Percentiles rank a stretch among this genome's conserved stretches.
Evolutionary conservation across 2,888 invertebrate genomes (phyloP).

Genomic region (Sinhomidia bicolor): DNA sequence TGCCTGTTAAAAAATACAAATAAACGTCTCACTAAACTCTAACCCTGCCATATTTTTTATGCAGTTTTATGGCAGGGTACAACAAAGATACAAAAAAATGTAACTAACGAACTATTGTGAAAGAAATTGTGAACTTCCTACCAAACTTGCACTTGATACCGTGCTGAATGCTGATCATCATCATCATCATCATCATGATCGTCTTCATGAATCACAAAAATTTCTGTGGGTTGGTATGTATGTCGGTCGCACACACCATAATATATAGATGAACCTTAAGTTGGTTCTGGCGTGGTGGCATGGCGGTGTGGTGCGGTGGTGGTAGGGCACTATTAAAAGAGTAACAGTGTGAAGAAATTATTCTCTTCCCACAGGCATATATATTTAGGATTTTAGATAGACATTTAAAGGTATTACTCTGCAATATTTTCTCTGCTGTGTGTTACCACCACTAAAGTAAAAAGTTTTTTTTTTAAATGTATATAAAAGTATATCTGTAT

Average conservation of each 20-base stretch:
- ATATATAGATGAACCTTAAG: background rate
- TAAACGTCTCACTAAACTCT: too few relatives aligned
- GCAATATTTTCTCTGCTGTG: constrained; percentile 61
- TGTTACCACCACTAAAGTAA: background rate
- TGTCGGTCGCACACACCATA: constrained; percentile 52
- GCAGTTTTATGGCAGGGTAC: background rate
- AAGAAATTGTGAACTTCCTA: constrained; percentile 44
- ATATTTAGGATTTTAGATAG: too few relatives aligned
- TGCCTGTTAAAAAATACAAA: too few relatives aligned
- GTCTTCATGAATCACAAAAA: constrained; percentile 42
- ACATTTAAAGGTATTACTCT: too few relatives aligned
- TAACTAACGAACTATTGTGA: too few relatives aligned
- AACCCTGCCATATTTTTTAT: background rate
- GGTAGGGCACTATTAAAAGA: constrained; percentile 12
- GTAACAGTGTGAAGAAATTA: constrained; percentile 41
- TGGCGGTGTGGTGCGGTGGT: too few relatives aligned
- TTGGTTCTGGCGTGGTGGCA: too few relatives aligned
- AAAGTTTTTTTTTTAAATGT: too few relatives aligned
- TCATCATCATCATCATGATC: too few relatives aligned
- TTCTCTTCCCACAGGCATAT: constrained; percentile 24
- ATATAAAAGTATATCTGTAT: background rate
- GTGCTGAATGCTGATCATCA: too few relatives aligned
- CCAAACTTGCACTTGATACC: constrained; percentile 6
- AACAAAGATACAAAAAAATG: too few relatives aligned
- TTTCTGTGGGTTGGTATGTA: constrained; percentile 66